Evolutionary conservation across 1,140 invertebrate genomes (phyloP), one percentile per base, ranked within the genome.

Genomic region (Trichonephila clavata): DNA sequence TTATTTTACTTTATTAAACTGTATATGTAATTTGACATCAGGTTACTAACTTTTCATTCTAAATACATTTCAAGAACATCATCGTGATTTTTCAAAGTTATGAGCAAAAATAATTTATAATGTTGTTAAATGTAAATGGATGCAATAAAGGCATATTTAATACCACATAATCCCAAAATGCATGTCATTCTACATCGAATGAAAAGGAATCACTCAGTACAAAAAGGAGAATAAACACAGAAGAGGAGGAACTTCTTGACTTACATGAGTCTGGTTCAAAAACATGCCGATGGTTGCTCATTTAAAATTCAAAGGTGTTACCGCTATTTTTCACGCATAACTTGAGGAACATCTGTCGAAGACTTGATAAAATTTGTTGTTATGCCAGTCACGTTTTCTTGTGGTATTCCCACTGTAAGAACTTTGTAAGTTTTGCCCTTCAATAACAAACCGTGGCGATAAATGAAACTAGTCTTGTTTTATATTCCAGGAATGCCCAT

Each of bases 281-380:
- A 71, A 71, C 16, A 14, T 32, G 0, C 13, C 16, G 24, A 24
- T 4, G 27, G 68, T 27, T 27, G 10, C 68, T 71, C 68, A 71
- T 27, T 71, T 71, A n/a, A 32, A 32, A 71, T 71, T 71, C 68
- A 14, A 65, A 20, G 21, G 10, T n/a, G n/a, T 65, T 65, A 65
- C 20, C 21, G 0, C 14, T 27, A 71, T 71, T 71, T 71, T 71
- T 71, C 27, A 32, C 27, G 68, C 68, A 71, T 27, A 71, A 71
- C 68, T 71, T 71, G 27, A 71, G 16, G 24, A 71, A 71, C 68
- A 71, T 71, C 27, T 71, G 68, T 27, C 27, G 68, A 71, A 71
- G 27, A 71, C 24, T 32, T 32, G 24, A 71, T 71, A 71, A 71
- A 71, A 71, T 71, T 1, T 13, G 14, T 71, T 71, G 13, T n/a